phyloP scores from a whole-genome alignment of 2,888 invertebrate species.

The Brenthis daphne region DNA sequence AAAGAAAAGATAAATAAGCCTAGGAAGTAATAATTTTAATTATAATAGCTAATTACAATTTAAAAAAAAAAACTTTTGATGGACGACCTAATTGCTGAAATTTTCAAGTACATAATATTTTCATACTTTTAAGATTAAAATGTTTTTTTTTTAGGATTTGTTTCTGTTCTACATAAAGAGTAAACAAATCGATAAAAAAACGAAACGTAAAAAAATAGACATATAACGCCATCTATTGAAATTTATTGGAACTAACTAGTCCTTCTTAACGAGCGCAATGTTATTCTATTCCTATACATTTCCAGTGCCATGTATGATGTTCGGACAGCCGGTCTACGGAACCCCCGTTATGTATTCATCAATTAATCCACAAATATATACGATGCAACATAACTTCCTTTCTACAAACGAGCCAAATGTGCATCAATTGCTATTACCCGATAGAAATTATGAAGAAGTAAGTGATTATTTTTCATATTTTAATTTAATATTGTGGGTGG shows the following conservation, averaged over 20 bases:
- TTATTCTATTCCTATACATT: slow-evolving; percentile 39
- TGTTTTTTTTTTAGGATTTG: too few species aligned
- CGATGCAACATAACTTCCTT: slow-evolving; percentile 45
- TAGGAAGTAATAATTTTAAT: too few species aligned
- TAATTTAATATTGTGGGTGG: not conserved
- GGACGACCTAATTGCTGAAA: too few species aligned
- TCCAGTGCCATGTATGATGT: slow-evolving; percentile 84
- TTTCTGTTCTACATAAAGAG: too few species aligned
- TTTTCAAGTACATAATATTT: too few species aligned
- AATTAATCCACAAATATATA: slow-evolving; percentile 46
- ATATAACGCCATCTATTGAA: too few species aligned
- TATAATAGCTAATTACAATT: too few species aligned
- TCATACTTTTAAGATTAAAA: too few species aligned
- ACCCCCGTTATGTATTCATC: slow-evolving; percentile 85
- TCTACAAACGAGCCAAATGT: slow-evolving; percentile 29
- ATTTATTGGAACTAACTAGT: not conserved
- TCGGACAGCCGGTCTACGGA: slow-evolving; percentile 71
- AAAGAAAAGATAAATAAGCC: too few species aligned
- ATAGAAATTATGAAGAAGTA: slow-evolving; percentile 61
- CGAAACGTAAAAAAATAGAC: too few species aligned
- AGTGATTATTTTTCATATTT: slow-evolving; percentile 27
- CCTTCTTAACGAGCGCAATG: not conserved
- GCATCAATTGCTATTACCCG: slow-evolving; percentile 46
- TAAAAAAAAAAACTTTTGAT: too few species aligned
- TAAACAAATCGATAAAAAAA: too few species aligned